A percentile compares a stretch with the other conserved stretches of the same genome.
phyloP scores from a whole-genome alignment of 2,797 vertebrate species.

The Sebastes ruberrimus region DNA sequence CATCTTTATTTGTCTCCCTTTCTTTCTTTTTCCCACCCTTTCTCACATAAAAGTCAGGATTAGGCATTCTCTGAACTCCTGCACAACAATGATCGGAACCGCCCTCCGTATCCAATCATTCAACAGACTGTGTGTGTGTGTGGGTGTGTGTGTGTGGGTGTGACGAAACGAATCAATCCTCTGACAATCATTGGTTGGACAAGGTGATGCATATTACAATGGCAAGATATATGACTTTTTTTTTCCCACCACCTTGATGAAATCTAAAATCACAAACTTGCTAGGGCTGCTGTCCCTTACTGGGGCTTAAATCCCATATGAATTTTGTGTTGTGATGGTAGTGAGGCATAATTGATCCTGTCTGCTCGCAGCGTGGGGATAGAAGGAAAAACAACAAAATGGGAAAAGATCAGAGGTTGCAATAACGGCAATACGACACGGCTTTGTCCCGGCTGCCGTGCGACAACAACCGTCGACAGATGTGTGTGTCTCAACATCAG shows the following conservation, averaged over 20 bases:
- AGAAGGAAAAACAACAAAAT: conserved; percentile 27
- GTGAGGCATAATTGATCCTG: conserved; percentile 59
- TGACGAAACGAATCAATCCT: conserved; percentile 40
- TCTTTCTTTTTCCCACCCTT: conserved; percentile 8
- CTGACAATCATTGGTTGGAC: conserved; percentile 42
- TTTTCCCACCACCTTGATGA: conserved; percentile 37
- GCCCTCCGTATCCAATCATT: conserved; percentile 48
- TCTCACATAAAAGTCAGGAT: conserved; percentile 54
- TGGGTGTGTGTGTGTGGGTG: neutral
- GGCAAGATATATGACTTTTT: conserved; percentile 12
- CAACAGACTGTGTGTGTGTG: neutral
- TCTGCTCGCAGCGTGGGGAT: conserved; percentile 25
- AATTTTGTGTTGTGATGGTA: conserved; percentile 44
- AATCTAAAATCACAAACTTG: conserved; percentile 62
- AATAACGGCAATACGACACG: conserved; percentile 45
- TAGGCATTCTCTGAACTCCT: conserved; percentile 61
- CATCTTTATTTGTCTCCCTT: conserved; percentile 35
- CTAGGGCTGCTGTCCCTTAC: conserved; percentile 26
- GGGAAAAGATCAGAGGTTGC: conserved; percentile 52
- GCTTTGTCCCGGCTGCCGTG: conserved; percentile 24
- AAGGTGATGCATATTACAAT: conserved; percentile 47
- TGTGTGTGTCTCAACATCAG: conserved; percentile 8
- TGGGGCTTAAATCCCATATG: conserved; percentile 44
- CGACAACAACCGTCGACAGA: neutral
- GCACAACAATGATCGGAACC: conserved; percentile 60